Evolutionary conservation across 2,113 vertebrate species (phyloP).

Genomic region (Neofelis nebulosa): DNA sequence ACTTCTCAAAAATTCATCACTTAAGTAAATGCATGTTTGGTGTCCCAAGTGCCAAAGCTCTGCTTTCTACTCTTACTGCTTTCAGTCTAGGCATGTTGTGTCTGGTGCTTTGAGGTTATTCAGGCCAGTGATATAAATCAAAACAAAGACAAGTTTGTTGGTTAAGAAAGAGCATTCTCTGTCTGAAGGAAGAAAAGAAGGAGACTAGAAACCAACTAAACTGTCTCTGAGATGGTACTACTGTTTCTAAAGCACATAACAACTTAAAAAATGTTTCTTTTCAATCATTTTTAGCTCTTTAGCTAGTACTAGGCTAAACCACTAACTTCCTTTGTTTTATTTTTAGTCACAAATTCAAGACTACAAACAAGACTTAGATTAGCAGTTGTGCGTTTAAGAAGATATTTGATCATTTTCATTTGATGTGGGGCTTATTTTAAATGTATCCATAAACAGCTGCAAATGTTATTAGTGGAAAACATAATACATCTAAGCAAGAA

Average conservation of each 20-base stretch:
- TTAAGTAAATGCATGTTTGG: not conserved
- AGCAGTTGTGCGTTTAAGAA: not conserved
- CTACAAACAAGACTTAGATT: not conserved
- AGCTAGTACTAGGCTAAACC: not conserved
- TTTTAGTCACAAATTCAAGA: conserved; percentile 39
- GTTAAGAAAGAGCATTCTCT: conserved; percentile 54
- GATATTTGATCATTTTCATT: conserved; percentile 11
- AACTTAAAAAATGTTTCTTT: not conserved
- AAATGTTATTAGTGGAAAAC: not conserved
- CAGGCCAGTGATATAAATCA: conserved; percentile 51
- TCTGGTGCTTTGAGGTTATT: conserved; percentile 20
- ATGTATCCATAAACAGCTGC: conserved; percentile 18
- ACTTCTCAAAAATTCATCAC: not conserved
- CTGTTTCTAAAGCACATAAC: conserved; percentile 30
- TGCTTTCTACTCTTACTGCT: not conserved
- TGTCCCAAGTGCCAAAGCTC: not conserved
- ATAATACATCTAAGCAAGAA: not conserved
- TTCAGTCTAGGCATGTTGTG: not conserved
- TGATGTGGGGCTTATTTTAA: conserved; percentile 45
- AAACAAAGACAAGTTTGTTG: conserved; percentile 70
- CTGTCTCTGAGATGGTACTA: conserved; percentile 14
- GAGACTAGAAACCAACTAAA: conserved; percentile 35
- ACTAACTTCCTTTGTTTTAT: conserved; percentile 42
- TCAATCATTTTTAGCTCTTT: conserved; percentile 31
- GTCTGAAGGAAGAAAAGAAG: conserved; percentile 31